A percentile compares a stretch with the other conserved stretches of the same genome.
Evolutionary conservation across 2,797 vertebrate species (phyloP).

Genomic region (Diceros bicornis): DNA sequence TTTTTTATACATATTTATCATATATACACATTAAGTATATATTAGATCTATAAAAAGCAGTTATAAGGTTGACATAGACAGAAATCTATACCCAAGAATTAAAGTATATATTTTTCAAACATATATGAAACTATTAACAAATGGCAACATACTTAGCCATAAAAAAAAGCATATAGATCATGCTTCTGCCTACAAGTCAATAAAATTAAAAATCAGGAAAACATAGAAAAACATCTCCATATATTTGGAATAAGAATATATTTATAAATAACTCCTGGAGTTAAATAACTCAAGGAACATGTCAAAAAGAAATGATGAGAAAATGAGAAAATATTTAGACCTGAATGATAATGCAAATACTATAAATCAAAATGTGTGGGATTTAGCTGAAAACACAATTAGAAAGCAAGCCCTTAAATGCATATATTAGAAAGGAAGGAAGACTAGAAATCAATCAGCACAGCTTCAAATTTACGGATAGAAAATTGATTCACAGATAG

Average conservation of each 20-base stretch:
- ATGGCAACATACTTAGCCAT: neutral
- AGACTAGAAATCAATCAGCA: neutral
- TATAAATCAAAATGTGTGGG: neutral
- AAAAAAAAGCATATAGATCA: neutral
- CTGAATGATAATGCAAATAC: neutral
- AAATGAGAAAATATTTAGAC: neutral
- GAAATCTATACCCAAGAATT: neutral
- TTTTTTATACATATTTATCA: neutral
- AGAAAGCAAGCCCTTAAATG: neutral
- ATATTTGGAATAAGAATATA: neutral
- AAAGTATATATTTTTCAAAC: neutral
- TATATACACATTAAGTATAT: neutral
- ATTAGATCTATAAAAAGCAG: neutral
- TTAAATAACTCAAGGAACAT: neutral
- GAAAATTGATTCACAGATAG: neutral
- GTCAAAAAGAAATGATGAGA: neutral
- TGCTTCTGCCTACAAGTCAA: neutral
- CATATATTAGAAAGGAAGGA: neutral
- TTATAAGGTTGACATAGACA: neutral
- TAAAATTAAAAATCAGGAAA: neutral
- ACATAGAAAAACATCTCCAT: neutral
- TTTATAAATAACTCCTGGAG: neutral
- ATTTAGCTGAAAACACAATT: neutral
- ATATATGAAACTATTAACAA: slow-evolving; percentile 8
- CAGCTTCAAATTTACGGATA: neutral